phyloP scores from a whole-genome alignment of 2,113 vertebrate genomes.

The Arizona elegans region DNA sequence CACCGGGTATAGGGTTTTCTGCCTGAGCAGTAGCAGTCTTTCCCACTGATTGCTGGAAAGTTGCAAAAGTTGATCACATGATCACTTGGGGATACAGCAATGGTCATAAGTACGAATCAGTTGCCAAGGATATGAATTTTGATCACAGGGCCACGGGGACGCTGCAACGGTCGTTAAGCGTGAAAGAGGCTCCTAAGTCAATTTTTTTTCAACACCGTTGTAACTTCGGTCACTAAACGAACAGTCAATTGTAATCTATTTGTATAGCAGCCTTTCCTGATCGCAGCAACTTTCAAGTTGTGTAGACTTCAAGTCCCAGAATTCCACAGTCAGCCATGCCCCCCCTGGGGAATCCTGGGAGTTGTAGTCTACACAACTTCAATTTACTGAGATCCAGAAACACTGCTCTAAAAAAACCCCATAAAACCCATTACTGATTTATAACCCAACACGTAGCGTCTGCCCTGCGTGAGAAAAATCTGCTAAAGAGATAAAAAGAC shows the following conservation, averaged over 20 bases:
- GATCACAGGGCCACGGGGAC: too few relatives aligned
- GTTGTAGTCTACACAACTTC: neutral
- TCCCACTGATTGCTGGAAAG: too few relatives aligned
- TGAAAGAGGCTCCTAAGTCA: too few relatives aligned
- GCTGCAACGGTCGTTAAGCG: too few relatives aligned
- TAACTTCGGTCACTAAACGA: too few relatives aligned
- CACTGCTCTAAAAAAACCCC: neutral
- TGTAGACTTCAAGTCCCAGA: neutral
- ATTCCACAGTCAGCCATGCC: neutral
- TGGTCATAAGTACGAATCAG: too few relatives aligned
- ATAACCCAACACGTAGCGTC: neutral
- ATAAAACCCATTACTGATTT: neutral
- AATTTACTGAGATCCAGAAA: neutral
- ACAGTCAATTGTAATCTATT: neutral
- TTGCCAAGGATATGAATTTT: too few relatives aligned
- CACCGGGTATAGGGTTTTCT: too few relatives aligned
- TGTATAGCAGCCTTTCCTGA: neutral
- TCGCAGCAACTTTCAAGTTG: neutral
- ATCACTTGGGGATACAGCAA: too few relatives aligned
- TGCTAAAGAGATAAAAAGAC: neutral
- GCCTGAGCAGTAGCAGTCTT: too few relatives aligned
- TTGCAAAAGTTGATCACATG: too few relatives aligned
- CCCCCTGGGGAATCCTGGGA: neutral
- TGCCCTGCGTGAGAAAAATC: neutral
- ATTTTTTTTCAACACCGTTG: too few relatives aligned